phyloP scores from a whole-genome alignment of 1,140 invertebrate species.

The Orussus abietinus region DNA sequence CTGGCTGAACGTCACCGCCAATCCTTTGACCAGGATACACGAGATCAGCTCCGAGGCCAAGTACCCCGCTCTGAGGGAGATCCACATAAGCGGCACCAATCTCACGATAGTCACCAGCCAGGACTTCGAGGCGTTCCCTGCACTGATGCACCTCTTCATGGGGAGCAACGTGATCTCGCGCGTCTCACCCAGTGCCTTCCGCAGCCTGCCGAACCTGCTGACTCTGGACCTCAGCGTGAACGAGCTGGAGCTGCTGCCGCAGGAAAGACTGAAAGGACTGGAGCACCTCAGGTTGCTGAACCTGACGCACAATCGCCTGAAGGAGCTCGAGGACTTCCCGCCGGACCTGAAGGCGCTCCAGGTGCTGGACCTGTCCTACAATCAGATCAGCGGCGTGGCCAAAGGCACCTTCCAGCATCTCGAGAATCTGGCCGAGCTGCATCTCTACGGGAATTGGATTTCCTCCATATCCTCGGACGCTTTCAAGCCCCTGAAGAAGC shows the following conservation, averaged over 20 bases:
- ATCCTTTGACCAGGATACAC: conserved; percentile 71
- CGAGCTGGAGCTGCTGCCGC: conserved; percentile 77
- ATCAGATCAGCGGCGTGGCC: conserved; percentile 74
- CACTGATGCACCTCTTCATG: conserved; percentile 70
- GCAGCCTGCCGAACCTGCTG: conserved; percentile 69
- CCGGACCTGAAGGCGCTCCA: conserved; percentile 71
- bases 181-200: conserved; percentile 82
- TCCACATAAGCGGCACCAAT: conserved; percentile 79
- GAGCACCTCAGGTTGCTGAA: conserved; percentile 70
- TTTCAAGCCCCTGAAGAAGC: conserved; percentile 74
- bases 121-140: conserved; percentile 84
- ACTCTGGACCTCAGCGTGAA: conserved; percentile 80
- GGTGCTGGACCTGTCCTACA: conserved; percentile 77
- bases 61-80: conserved; percentile 72
- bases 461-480: conserved; percentile 72
- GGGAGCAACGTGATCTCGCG: conserved; percentile 72
- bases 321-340: conserved; percentile 80
- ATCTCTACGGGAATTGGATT: conserved; percentile 80
- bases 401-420: conserved; percentile 74
- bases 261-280: conserved; percentile 78
- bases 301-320: conserved; percentile 76
- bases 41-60: conserved; percentile 61
- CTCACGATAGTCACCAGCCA: conserved; percentile 79
- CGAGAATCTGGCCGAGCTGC: conserved; percentile 68
- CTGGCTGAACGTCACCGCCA: conserved; percentile 77